Base-by-base conservation (phyloP, 2,888 invertebrate species). In the Stomorhina lunata region DNA sequence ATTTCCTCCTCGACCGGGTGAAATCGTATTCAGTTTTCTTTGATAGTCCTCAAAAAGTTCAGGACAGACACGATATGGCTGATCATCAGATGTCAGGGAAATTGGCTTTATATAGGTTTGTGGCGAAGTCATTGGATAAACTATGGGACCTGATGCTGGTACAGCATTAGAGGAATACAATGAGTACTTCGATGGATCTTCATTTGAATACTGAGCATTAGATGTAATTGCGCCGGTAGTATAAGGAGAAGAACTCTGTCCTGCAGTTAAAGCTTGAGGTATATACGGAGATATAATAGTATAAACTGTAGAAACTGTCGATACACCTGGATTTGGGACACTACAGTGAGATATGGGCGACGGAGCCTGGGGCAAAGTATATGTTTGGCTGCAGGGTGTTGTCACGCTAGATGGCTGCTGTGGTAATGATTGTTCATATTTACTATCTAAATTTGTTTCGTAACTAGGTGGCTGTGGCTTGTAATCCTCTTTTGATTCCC, bases 21-120 rank as follows among this genome's bases (percentile, higher is more conserved):
- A 37, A 40, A 45, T 15, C 4, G 15, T 72, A 37, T 57, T 53
- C 0, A 69, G 10, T 45, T 48, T 63, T 15, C 73, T 78, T 5
- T 81, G 37, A 20, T 82, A 79, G 0, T 82, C 79, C 12, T 57
- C 12, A 53, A 82, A 82, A 43, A 83, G 76, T 68, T 80, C 80
- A 0, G 80, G 80, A 9, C 72, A 76, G 2, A 12, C 72, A 29
- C 80, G 80, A 72, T 72, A 80, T 15, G 80, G 80, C 40, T 76
- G 83, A 55, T 80, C 80, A 63, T 83, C 69, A 27, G 25, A 10
- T 7, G 71, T 71, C 32, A 73, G 37, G 15, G 15, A 29, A 12
- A 12, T 77, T 12, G 34, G 84, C 73, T 59, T 40, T 27, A 9
- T 0, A 27, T 45, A 37, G 15, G 10, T 37, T n/a, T 34, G 15